Evolutionary conservation across 2,888 invertebrate genomes (phyloP), one percentile per base, ranked within the genome.

Genomic region (Philereme vetulata): DNA sequence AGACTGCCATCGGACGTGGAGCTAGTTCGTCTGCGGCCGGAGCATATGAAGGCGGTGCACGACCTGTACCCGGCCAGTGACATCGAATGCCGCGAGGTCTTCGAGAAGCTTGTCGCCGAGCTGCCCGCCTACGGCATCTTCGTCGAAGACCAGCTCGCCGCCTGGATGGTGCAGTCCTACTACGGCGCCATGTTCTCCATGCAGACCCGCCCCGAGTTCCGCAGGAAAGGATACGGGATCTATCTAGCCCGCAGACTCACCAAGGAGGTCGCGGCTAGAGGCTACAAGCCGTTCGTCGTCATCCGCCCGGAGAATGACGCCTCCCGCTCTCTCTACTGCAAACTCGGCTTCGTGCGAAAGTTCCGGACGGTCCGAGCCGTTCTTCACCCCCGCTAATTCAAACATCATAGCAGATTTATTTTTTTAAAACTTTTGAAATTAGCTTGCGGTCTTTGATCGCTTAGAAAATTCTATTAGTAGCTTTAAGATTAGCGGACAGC

Each of bases 131-230:
- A 95, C 82, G 97, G 97, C 42, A 95, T 97, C 66, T 97, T 97
- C 85, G 95, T 93, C 76, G 93, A 93, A 56, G 96, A 95, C 51
- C 94, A 95, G 74, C 90, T 97, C 67, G 97, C 96, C 40, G 97
- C 97, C 34, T 97, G 97, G 97, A 97, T 97, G 97, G 96, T 97
- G 50, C 97, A 97, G 84, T 96, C 96, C 21, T 97, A 97, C 87
- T 97, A 97, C 85, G 97, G 97, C 33, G 97, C 97, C 65, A 97
- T 97, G 97, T 97, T 97, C 91, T 97, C 97, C 52, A 97, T 97
- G 97, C 97, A 97, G 88, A 97, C 97, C 59, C 94, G 95, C 76
- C 96, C 96, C 51, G 95, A 96, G 83, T 95, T 94, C 85, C 94
- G 96, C 66, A 93, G 90, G 68, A 95, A 95, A 89, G 96, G 96